Evolutionary conservation across 2,113 vertebrate species (phyloP).

Genomic region (Corythaixoides concolor): DNA sequence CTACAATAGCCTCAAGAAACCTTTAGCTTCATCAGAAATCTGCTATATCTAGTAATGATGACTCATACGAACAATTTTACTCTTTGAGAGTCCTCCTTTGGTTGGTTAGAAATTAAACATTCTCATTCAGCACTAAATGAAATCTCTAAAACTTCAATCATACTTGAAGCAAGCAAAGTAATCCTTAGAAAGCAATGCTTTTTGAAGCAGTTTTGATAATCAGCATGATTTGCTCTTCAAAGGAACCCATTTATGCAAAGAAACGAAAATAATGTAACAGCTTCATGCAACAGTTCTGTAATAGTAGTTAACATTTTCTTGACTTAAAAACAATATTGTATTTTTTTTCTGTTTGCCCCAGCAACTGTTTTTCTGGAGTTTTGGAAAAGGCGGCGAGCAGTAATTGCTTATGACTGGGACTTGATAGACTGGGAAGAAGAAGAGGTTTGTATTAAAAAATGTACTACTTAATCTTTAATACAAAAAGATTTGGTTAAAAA

Average conservation of each 20-base stretch:
- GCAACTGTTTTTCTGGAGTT: constrained; percentile 97
- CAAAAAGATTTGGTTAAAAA: background rate
- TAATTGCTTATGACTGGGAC: constrained; percentile 97
- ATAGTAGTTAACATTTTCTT: background rate
- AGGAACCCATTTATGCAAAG: constrained; percentile 6
- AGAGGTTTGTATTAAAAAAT: constrained; percentile 80
- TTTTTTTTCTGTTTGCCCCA: constrained; percentile 64
- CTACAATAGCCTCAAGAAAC: background rate
- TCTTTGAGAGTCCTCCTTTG: background rate
- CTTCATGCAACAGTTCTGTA: constrained; percentile 18
- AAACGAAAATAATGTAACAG: background rate
- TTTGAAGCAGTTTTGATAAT: constrained; percentile 35
- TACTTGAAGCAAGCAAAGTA: constrained; percentile 4
- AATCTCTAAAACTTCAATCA: constrained; percentile 24
- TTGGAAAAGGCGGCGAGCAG: constrained; percentile 93
- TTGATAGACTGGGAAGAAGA: constrained; percentile 98
- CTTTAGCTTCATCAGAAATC: background rate
- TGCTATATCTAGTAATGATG: background rate
- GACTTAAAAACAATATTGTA: background rate
- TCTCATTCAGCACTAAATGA: background rate
- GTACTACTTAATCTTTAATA: background rate
- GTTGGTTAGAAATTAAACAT: constrained; percentile 6
- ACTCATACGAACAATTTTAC: constrained; percentile 8
- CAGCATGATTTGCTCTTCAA: constrained; percentile 30
- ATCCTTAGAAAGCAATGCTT: constrained; percentile 43